Percentiles rank a stretch among this genome's conserved stretches.
Evolutionary conservation across 2,888 invertebrate species (phyloP).

Genomic region (Esperia sulphurella): DNA sequence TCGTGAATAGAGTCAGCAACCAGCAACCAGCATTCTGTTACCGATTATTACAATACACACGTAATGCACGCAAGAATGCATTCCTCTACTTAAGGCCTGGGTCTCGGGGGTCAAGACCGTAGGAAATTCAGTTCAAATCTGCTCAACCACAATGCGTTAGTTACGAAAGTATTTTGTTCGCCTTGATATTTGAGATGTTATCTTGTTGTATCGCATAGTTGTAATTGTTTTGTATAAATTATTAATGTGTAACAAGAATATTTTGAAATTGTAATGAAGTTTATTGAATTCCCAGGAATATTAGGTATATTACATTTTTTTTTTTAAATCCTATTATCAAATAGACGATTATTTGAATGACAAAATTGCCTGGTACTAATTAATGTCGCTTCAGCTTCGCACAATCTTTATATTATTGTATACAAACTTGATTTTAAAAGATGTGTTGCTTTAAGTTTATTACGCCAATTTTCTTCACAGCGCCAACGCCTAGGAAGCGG

Average conservation of each 20-base stretch:
- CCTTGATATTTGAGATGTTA: conserved; percentile 12
- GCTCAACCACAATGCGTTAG: conserved; percentile 7
- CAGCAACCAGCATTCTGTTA: not conserved
- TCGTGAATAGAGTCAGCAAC: not conserved
- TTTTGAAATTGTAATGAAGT: not conserved
- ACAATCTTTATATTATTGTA: too few species aligned
- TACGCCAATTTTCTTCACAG: too few species aligned
- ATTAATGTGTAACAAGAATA: not conserved
- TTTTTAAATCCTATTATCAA: too few species aligned
- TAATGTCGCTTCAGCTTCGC: too few species aligned
- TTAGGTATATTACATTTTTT: too few species aligned
- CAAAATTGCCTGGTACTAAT: too few species aligned
- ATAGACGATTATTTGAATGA: too few species aligned
- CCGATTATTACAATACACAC: conserved; percentile 1
- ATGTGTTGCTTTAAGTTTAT: too few species aligned
- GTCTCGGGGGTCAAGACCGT: conserved; percentile 8
- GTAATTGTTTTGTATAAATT: conserved; percentile 8
- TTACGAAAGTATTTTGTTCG: conserved; percentile 10
- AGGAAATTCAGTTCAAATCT: conserved; percentile 8
- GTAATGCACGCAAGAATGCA: conserved; percentile 9
- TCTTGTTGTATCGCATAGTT: not conserved
- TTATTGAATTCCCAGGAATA: too few species aligned
- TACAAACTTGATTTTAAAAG: too few species aligned
- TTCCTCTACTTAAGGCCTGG: conserved; percentile 5
- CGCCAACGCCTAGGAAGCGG: too few species aligned